These are phyloP conservation scores for Tragelaphus buxtoni DNA, from an alignment of 2,113 vertebrate genomes.

Conservation along the genomic window DNA sequence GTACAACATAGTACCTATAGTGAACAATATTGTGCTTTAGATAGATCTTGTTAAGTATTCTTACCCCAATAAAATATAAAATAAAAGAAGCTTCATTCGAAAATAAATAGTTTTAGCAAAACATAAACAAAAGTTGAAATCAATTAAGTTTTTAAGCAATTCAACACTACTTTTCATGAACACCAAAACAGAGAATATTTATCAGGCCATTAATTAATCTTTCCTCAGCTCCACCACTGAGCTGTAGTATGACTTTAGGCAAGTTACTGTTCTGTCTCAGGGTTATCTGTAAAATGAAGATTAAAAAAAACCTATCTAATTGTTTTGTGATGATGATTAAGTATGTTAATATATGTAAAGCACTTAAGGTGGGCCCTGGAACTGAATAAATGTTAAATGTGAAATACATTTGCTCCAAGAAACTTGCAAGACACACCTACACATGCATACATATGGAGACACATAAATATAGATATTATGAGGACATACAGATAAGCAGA, in stretches of 20 bases:
- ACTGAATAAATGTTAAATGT: background rate
- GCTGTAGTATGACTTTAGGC: background rate
- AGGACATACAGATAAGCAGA: background rate
- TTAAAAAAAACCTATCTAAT: background rate
- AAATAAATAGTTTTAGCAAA: background rate
- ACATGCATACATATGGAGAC: background rate
- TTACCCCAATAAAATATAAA: background rate
- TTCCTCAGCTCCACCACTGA: background rate
- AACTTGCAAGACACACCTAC: background rate
- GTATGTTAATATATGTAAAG: background rate
- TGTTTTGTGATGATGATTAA: background rate
- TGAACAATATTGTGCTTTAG: background rate
- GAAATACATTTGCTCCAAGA: background rate
- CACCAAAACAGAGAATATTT: background rate
- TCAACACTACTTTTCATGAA: slow-evolving; percentile 7
- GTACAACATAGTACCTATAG: background rate
- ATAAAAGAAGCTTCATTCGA: background rate
- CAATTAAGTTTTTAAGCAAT: background rate
- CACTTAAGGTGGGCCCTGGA: background rate
- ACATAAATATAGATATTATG: background rate
- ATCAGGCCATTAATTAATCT: background rate
- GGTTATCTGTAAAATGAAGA: background rate
- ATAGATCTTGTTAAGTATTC: background rate
- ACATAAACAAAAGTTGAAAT: background rate
- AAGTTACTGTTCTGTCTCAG: background rate